Evolutionary conservation across 1,140 invertebrate genomes (phyloP).

Genomic region (Bombus fervidus): DNA sequence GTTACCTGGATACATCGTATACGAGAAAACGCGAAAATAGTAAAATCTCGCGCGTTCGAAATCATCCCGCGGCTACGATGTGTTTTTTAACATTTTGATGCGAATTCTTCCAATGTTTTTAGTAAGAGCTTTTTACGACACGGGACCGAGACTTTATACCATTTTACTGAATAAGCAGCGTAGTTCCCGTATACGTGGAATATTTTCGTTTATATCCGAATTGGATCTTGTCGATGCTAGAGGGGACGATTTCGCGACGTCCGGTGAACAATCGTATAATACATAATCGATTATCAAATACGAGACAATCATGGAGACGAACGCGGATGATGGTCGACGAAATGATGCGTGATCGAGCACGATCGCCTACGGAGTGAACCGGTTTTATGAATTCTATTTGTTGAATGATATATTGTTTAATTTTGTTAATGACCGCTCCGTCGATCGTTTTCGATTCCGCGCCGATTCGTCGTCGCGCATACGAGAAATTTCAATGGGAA

Average conservation of each 20-base stretch:
- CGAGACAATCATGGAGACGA: conserved; percentile 62
- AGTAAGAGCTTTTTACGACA: conserved; percentile 31
- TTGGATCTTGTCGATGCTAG: neutral
- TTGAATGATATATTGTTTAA: conserved; percentile 76
- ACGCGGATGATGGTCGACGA: conserved; percentile 18
- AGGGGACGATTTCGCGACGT: neutral
- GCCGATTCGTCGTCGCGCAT: neutral
- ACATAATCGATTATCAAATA: conserved; percentile 60
- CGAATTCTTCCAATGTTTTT: neutral
- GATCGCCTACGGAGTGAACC: conserved; percentile 4
- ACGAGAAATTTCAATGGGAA: conserved; percentile 50
- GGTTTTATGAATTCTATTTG: conserved; percentile 74
- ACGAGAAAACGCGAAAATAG: conserved; percentile 10
- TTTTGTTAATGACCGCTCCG: conserved; percentile 70
- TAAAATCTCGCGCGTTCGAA: neutral
- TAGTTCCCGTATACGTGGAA: neutral
- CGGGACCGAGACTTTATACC: conserved; percentile 33
- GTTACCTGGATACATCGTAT: conserved; percentile 50
- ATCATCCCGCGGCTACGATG: conserved; percentile 12
- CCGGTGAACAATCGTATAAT: conserved; percentile 32
- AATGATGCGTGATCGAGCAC: conserved; percentile 2
- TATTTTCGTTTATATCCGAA: conserved; percentile 8
- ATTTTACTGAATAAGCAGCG: neutral
- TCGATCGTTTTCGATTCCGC: conserved; percentile 20
- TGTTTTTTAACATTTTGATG: conserved; percentile 40